These are phyloP conservation scores for Microtus oregoni DNA, from an alignment of 2,113 vertebrate genomes.

Conservation along the genomic window DNA sequence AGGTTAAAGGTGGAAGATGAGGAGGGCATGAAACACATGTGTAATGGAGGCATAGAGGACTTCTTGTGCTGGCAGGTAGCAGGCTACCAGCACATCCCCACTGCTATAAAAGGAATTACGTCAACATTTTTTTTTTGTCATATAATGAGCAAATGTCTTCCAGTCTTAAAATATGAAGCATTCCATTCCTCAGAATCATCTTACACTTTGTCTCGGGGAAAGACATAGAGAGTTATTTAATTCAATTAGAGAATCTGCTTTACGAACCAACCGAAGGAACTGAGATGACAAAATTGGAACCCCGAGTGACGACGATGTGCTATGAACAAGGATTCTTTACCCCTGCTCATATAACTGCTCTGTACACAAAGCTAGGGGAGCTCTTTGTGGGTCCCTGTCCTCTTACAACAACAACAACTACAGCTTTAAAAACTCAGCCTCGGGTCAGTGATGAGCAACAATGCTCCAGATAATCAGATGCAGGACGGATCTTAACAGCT, in stretches of 20 bases:
- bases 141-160: not conserved
- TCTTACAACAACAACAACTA: not conserved
- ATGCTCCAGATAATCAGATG: not conserved
- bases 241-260: not conserved
- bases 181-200: not conserved
- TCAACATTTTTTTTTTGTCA: not conserved
- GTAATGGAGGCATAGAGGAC: not conserved
- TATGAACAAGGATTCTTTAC: not conserved
- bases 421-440: not conserved
- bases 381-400: not conserved
- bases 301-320: not conserved
- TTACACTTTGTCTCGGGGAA: not conserved
- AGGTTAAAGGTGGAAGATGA: not conserved
- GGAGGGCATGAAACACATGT: not conserved
- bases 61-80: not conserved
- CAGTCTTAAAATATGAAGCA: not conserved
- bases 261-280: not conserved
- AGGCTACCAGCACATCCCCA: not conserved
- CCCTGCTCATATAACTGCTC: not conserved
- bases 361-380: not conserved
- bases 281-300: not conserved
- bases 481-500: not conserved
- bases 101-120: not conserved
- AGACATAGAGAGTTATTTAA: constrained; percentile 1
- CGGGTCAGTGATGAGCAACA: not conserved